Evolutionary conservation across 1,140 invertebrate genomes (phyloP), one percentile per base, ranked within the genome.

Genomic region (Whitmania pigra): DNA sequence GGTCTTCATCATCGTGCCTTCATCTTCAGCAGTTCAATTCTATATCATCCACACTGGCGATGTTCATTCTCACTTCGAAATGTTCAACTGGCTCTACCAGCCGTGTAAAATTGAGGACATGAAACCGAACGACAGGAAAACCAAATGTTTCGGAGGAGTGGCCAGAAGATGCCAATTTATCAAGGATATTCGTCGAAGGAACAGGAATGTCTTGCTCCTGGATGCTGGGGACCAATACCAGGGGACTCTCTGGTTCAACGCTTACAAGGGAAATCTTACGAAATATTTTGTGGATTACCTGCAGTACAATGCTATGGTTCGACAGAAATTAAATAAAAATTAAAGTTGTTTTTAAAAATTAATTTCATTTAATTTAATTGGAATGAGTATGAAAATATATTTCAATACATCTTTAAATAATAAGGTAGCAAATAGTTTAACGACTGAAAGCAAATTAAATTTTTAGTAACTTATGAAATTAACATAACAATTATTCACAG

Each of bases 141-240:
- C 85, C 4, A 85, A 87, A 71, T 93, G 91, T 80, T 90, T 88
- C 75, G 90, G 90, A 20, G 91, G 91, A 0, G 89, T 92, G 77
- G 88, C 90, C 0, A 85, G 91, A 68, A 85, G 86, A 72, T 80
- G 85, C 72, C 85, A 84, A 15, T 60, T 55, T 57, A 25, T 73
- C 49, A 5, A 53, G 20, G 29, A 25, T 11, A 4, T 70, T 18
- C 18, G 53, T 7, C 6, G 15, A 13, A n/a, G 22, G 53, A 0
- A 25, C 20, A 2, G 49, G 7, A 86, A 88, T n/a, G 86, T 88
- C 0, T 76, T 92, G 0, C 89, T 89, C 76, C 81, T 94, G 9
- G 92, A 93, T 77, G 92, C 89, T 0, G 93, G 93, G 0, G 93
- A 94, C 78, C 93, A 90, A 11, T 94, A 88, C 78, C 90, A 92